phyloP scores from a whole-genome alignment of 2,888 invertebrate genomes.

The Xestia xanthographa region DNA sequence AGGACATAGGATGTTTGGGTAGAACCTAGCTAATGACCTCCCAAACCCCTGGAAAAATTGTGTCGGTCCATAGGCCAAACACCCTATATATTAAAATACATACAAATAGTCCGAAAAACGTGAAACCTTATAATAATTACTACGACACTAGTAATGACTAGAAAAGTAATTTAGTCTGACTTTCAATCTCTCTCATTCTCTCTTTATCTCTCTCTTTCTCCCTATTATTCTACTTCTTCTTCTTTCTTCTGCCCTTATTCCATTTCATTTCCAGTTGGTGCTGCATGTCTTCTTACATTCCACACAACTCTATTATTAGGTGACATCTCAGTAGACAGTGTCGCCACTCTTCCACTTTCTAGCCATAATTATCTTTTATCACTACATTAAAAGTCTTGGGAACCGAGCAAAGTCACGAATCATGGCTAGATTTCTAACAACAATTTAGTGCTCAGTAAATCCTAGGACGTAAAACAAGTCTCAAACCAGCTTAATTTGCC shows the following conservation, averaged over 20 bases:
- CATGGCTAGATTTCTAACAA: constrained; percentile 16
- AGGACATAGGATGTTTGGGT: no score
- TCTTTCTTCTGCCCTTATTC: not conserved
- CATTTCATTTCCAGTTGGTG: not conserved
- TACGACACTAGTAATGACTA: no score
- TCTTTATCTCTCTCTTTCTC: no score
- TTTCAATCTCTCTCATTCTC: no score
- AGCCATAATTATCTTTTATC: not conserved
- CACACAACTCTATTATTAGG: not conserved
- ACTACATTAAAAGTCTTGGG: not conserved
- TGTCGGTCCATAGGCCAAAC: no score
- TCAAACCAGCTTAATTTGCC: constrained; percentile 50
- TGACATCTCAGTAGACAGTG: not conserved
- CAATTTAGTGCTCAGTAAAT: constrained; percentile 57
- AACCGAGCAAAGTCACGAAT: constrained; percentile 4
- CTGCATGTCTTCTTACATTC: not conserved
- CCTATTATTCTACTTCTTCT: no score
- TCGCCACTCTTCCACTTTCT: not conserved
- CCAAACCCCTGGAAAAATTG: no score
- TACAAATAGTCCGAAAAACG: no score
- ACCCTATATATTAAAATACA: no score
- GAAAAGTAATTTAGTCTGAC: no score
- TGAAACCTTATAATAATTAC: no score
- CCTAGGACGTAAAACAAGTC: constrained; percentile 48
- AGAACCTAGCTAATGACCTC: no score